Conservation (phyloP, 1,140 invertebrate species). For the Caenorhabditis remanei region DNA sequence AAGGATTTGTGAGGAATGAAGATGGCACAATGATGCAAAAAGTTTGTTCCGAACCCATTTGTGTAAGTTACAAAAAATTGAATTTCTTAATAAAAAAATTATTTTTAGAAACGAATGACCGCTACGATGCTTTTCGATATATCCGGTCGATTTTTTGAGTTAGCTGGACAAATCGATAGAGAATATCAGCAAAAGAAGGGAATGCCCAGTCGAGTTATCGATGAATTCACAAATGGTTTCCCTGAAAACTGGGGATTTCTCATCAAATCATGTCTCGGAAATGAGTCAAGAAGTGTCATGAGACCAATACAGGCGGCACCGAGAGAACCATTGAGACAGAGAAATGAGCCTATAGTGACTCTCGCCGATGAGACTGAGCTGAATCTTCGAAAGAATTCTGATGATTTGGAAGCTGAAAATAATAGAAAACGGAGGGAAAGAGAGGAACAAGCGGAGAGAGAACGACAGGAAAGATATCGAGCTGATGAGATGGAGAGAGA, state of each 20-base stretch:
- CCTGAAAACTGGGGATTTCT: slow-evolving; percentile 25
- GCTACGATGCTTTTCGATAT: slow-evolving; percentile 19
- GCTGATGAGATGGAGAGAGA: not conserved
- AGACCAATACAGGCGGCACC: not conserved
- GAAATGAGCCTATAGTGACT: slow-evolving; percentile 1
- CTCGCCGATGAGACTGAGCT: slow-evolving; percentile 12
- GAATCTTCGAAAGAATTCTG: not conserved
- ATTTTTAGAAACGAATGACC: not conserved
- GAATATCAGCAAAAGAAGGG: slow-evolving; percentile 36
- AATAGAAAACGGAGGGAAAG: not conserved
- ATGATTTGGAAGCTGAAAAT: not conserved
- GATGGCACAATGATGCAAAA: slow-evolving; percentile 20
- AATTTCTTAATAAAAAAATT: too few relatives aligned
- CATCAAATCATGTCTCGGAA: not conserved
- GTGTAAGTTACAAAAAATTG: not conserved
- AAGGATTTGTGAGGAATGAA: slow-evolving; percentile 26
- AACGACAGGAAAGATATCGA: not conserved
- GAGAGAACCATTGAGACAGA: not conserved
- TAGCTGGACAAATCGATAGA: slow-evolving; percentile 7
- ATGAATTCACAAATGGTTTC: slow-evolving; percentile 16
- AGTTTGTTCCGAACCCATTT: slow-evolving; percentile 15
- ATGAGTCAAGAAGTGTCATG: not conserved
- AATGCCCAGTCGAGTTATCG: slow-evolving; percentile 28
- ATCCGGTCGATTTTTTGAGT: slow-evolving; percentile 21
- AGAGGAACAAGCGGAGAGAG: not conserved